Evolutionary conservation across 2,797 vertebrate genomes (phyloP).

Genomic region (Halcyon chelicuti): DNA sequence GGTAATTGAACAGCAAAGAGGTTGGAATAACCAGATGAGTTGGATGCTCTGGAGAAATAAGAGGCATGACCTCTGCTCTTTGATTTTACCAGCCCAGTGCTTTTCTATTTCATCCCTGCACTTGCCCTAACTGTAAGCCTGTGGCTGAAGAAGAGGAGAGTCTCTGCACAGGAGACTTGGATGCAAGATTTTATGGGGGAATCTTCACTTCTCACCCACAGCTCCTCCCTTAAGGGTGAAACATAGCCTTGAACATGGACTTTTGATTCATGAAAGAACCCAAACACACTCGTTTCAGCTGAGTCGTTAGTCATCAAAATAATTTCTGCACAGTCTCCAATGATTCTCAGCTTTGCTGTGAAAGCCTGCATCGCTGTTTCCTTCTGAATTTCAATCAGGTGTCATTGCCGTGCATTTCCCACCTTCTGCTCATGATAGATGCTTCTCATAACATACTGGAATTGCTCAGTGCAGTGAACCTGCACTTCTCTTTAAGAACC

Average conservation of each 20-base stretch:
- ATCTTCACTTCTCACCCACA: background rate
- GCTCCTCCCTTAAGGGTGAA: background rate
- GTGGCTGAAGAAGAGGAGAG: background rate
- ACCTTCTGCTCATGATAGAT: constrained; percentile 36
- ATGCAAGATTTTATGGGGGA: background rate
- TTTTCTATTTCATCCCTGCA: background rate
- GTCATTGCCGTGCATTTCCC: background rate
- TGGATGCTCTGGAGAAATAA: background rate
- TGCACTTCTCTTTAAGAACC: constrained; percentile 8
- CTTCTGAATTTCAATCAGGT: constrained; percentile 51
- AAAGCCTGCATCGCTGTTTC: constrained; percentile 18
- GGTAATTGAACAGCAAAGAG: background rate
- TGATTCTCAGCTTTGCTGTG: background rate
- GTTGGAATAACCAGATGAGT: background rate
- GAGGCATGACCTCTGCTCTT: background rate
- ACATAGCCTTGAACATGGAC: background rate
- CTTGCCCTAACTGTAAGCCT: background rate
- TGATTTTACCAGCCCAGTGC: background rate
- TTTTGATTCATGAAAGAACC: background rate
- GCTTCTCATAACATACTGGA: background rate
- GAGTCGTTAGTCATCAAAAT: background rate
- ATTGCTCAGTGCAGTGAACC: constrained; percentile 14
- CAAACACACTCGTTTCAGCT: background rate
- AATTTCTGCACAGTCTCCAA: background rate
- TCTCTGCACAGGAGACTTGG: background rate